Base-by-base conservation (phyloP, 2,113 vertebrate genomes). In the Monarcha castaneiventris region DNA sequence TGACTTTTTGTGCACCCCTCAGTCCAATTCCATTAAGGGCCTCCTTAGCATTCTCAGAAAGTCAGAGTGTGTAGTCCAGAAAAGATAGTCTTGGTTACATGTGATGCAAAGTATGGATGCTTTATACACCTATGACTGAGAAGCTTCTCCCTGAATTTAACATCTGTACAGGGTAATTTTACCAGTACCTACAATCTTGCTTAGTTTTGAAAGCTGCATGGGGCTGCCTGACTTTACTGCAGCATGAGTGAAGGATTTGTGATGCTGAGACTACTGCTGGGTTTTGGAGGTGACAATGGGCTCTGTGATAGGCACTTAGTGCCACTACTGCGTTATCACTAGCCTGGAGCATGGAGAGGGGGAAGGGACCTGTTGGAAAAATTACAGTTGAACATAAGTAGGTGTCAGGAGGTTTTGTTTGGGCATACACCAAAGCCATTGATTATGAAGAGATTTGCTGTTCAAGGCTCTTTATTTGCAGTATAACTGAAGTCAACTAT, bases 371-470 rank as follows among this genome's bases (percentile, higher is more conserved):
- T 22, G 10, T 25, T 81, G 62, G 35, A 56, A 89, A 92, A 96
- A 89, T 73, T 76, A 43, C 79, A 83, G 75, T 7, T 54, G 51
- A 90, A 77, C 49, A 54, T 58, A 84, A 93, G 54, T 54, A 80
- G 54, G 59, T 88, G 51, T 84, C 16, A 4, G 72, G 86, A 88
- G 92, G 79, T 68, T 91, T 91, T 87, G n/a, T 81, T 59, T 90
- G 63, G 48, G 67, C 51, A 77, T 58, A 73, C 35, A 96, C 78
- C 55, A 74, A 96, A 96, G 91, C 95, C 71, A 55, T 85, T 96
- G 94, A 95, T 93, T 90, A 96, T 94, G 71, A 96, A 74, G 91
- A 96, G 94, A 94, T 96, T 96, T 97, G 32, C 81, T 93, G 89
- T 83, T 96, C 82, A 23, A 74, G 74, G 30, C 19, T 90, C 72